Conservation (phyloP, 2,888 invertebrate species). For the Drosophila imparisetae region DNA sequence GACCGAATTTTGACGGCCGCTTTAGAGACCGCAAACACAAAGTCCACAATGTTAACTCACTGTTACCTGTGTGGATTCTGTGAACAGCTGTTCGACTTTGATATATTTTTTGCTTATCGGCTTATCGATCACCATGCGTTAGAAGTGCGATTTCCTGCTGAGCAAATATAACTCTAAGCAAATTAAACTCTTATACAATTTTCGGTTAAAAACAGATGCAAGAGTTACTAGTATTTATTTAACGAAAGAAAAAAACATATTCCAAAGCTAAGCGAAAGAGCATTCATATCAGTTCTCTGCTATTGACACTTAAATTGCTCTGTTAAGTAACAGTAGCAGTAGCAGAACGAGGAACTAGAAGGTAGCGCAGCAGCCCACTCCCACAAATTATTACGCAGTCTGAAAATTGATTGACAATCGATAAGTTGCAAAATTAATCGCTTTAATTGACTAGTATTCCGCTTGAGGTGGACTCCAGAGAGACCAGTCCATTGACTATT, state of each 20-base stretch:
- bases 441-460: background rate
- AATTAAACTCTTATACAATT: background rate
- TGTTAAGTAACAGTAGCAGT: background rate
- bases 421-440: background rate
- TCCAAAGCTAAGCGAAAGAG: no score
- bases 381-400: background rate
- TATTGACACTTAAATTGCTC: background rate
- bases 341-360: background rate
- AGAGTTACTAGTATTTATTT: background rate
- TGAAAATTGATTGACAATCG: background rate
- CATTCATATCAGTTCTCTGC: background rate
- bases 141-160: background rate
- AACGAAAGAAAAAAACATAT: background rate
- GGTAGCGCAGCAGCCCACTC: background rate
- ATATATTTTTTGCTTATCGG: no score
- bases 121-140: no score
- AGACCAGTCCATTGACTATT: conserved; percentile 13
- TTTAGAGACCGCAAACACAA: background rate
- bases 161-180: background rate
- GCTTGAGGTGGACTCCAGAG: background rate
- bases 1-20: background rate
- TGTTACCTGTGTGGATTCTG: background rate
- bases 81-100: no score
- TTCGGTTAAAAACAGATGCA: background rate
- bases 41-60: background rate